Conservation (phyloP, 2,797 vertebrate species). For the Gymnodraco acuticeps region DNA sequence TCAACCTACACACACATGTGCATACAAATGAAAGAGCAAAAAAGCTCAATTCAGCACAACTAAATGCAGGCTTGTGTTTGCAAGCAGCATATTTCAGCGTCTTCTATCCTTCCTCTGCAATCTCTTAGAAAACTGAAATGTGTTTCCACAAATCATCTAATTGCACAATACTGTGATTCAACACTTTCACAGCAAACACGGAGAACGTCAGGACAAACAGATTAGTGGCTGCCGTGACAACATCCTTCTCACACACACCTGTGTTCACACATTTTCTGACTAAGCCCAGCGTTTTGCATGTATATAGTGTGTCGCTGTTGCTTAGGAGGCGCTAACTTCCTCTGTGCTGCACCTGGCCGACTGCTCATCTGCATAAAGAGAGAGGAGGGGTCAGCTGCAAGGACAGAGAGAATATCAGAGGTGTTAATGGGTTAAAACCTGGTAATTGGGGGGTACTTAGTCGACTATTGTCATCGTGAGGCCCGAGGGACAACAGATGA, state of each 20-base stretch:
- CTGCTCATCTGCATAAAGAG: slow-evolving; percentile 71
- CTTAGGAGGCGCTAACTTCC: slow-evolving; percentile 82
- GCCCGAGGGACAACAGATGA: slow-evolving; percentile 64
- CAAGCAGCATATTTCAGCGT: slow-evolving; percentile 47
- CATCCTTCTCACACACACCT: slow-evolving; percentile 69
- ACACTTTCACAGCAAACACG: slow-evolving; percentile 56
- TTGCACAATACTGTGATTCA: slow-evolving; percentile 55
- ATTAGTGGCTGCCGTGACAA: slow-evolving; percentile 67
- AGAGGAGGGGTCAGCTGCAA: slow-evolving; percentile 27
- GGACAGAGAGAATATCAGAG: slow-evolving; percentile 53
- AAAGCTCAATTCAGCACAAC: slow-evolving; percentile 64
- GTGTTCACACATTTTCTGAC: slow-evolving; percentile 76
- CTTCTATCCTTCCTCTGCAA: slow-evolving; percentile 28
- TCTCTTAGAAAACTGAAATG: slow-evolving; percentile 47
- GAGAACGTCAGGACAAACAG: slow-evolving; percentile 67
- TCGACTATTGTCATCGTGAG: slow-evolving; percentile 59
- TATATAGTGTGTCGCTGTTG: slow-evolving; percentile 74
- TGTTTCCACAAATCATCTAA: slow-evolving; percentile 59
- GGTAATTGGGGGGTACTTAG: slow-evolving; percentile 75
- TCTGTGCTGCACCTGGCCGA: slow-evolving; percentile 78
- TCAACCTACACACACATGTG: slow-evolving; percentile 66
- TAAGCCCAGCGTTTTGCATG: slow-evolving; percentile 81
- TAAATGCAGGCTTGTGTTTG: slow-evolving; percentile 65
- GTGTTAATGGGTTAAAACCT: slow-evolving; percentile 79
- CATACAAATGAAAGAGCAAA: slow-evolving; percentile 70